These are phyloP conservation scores for Sterrhoptilus dennistouni DNA, from an alignment of 2,113 vertebrate genomes.

Conservation along the genomic window DNA sequence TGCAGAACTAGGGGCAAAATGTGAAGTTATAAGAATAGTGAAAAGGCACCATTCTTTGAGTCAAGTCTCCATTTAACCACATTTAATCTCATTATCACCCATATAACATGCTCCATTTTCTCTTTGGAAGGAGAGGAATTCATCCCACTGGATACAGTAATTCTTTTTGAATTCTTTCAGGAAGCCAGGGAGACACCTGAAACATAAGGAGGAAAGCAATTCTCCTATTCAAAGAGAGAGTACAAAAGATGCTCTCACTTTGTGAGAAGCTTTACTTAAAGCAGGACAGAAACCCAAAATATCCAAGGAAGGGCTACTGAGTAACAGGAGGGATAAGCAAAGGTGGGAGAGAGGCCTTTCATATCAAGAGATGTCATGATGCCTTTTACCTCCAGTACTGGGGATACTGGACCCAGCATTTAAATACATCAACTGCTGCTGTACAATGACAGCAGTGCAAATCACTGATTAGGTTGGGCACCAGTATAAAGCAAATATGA, in stretches of 20 bases:
- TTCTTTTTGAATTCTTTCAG: background rate
- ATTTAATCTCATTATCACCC: background rate
- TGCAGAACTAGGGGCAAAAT: background rate
- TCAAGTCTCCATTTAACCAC: background rate
- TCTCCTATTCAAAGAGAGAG: background rate
- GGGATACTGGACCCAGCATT: background rate
- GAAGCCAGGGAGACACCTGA: background rate
- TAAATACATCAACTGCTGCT: background rate
- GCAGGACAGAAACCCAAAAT: background rate
- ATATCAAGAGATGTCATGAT: background rate
- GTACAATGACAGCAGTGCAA: background rate
- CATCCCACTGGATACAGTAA: background rate
- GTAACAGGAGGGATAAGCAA: background rate
- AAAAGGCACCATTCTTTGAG: background rate
- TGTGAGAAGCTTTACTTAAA: background rate
- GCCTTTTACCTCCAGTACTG: background rate
- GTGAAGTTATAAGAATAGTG: background rate
- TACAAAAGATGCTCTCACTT: background rate
- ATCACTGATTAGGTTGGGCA: background rate
- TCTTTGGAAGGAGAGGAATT: background rate
- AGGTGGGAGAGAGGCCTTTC: background rate
- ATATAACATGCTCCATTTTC: background rate
- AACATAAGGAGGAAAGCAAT: background rate
- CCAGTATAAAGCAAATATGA: background rate
- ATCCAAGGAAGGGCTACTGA: background rate